Evolutionary conservation across 1,140 invertebrate genomes (phyloP).

Genomic region (Drosophila nannoptera): DNA sequence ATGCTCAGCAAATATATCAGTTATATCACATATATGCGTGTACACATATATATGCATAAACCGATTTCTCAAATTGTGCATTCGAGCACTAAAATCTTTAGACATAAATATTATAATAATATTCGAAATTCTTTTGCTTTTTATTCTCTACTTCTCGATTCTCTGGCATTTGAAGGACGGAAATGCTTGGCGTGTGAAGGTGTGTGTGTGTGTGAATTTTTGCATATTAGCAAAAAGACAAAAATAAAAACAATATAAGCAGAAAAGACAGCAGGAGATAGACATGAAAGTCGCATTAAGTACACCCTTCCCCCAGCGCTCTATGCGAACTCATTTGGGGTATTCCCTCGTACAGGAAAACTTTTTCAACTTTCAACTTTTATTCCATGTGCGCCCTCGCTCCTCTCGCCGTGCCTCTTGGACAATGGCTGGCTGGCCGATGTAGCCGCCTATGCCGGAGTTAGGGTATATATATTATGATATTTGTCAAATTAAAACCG

Average conservation of each 20-base stretch:
- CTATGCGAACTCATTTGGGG: neutral
- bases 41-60: constrained; percentile 4
- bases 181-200: constrained; percentile 47
- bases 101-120: constrained; percentile 32
- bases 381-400: neutral
- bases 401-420: too few species aligned
- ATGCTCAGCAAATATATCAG: neutral
- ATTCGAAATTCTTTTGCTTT: constrained; percentile 50
- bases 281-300: neutral
- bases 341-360: neutral
- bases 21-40: neutral
- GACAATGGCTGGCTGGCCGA: neutral
- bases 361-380: neutral
- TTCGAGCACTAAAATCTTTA: constrained; percentile 42
- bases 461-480: constrained; percentile 37
- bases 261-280: constrained; percentile 1
- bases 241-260: constrained; percentile 46
- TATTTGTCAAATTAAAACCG: constrained; percentile 56
- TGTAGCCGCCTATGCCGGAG: neutral
- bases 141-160: constrained; percentile 42
- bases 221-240: constrained; percentile 69
- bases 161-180: constrained; percentile 71
- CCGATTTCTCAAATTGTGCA: constrained; percentile 56
- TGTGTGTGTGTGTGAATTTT: constrained; percentile 54
- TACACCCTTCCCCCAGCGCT: neutral